These are phyloP conservation scores for Ifrita kowaldi DNA, from an alignment of 2,113 vertebrate species.

Conservation along the genomic window DNA sequence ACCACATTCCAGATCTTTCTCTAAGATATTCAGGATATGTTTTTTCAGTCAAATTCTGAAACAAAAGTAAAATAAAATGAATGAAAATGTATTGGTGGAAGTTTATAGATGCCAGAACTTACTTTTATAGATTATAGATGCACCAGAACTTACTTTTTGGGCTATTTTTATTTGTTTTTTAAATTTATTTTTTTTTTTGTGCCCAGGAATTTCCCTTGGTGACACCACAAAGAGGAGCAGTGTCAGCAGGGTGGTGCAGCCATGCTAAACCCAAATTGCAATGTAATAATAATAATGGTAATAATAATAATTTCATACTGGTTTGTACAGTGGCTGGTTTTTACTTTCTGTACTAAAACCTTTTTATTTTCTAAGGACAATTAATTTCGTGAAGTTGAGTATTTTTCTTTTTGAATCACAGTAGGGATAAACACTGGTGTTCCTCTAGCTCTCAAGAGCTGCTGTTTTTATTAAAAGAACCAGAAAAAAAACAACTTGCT, in stretches of 20 bases:
- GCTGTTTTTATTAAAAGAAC: background rate
- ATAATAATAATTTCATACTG: background rate
- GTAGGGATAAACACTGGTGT: background rate
- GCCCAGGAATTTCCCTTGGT: background rate
- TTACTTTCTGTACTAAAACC: background rate
- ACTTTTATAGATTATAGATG: no score
- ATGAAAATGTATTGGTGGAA: background rate
- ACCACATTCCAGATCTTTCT: background rate
- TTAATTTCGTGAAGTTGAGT: background rate
- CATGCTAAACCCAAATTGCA: background rate
- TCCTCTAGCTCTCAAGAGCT: background rate
- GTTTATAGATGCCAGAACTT: background rate
- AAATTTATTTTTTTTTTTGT: no score
- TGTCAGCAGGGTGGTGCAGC: background rate
- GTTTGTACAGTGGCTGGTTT: background rate
- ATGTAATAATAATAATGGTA: background rate
- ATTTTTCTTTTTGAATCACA: background rate
- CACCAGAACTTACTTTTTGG: accelerated
- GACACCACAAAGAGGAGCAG: background rate
- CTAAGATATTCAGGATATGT: no score
- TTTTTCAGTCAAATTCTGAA: background rate
- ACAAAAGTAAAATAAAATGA: background rate
- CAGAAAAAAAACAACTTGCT: background rate
- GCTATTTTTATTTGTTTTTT: background rate
- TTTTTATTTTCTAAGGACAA: background rate